A percentile compares a stretch with the other conserved stretches of the same genome.
phyloP scores from a whole-genome alignment of 2,797 vertebrate genomes.

The Numenius phaeopus region DNA sequence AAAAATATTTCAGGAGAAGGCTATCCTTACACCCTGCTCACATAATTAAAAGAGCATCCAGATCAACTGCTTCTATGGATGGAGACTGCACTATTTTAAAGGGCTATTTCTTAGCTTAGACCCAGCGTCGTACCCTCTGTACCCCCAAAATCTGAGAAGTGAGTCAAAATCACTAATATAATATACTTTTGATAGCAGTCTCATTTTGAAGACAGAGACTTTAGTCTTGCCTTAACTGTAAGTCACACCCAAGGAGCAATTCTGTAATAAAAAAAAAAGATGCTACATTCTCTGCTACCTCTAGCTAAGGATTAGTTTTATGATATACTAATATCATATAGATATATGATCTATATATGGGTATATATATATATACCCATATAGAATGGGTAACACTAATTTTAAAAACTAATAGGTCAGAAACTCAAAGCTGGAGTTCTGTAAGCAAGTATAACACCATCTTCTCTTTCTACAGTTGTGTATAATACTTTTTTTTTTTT shows the following conservation, averaged over 20 bases:
- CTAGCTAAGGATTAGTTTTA: not conserved
- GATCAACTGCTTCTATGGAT: not conserved
- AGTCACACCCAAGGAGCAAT: not conserved
- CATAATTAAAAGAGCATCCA: not conserved
- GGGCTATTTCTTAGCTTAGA: not conserved
- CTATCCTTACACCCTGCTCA: not conserved
- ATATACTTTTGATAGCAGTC: not conserved
- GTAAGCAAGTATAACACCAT: not conserved
- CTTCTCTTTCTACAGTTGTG: not conserved
- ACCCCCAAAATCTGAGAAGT: not conserved
- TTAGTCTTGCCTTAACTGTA: not conserved
- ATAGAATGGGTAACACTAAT: not conserved
- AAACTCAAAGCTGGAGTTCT: not conserved
- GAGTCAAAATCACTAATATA: not conserved
- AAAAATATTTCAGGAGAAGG: not conserved
- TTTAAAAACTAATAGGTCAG: not conserved
- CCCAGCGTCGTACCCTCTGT: not conserved
- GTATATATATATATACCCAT: not conserved
- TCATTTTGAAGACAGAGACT: not conserved
- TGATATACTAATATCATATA: no score
- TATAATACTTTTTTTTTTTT: not conserved
- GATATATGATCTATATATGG: no score
- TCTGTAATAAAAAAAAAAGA: not conserved
- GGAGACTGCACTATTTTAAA: not conserved
- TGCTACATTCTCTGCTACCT: not conserved